Evolutionary conservation across 1,140 invertebrate species (phyloP).

Genomic region (Globodera rostochiensis): DNA sequence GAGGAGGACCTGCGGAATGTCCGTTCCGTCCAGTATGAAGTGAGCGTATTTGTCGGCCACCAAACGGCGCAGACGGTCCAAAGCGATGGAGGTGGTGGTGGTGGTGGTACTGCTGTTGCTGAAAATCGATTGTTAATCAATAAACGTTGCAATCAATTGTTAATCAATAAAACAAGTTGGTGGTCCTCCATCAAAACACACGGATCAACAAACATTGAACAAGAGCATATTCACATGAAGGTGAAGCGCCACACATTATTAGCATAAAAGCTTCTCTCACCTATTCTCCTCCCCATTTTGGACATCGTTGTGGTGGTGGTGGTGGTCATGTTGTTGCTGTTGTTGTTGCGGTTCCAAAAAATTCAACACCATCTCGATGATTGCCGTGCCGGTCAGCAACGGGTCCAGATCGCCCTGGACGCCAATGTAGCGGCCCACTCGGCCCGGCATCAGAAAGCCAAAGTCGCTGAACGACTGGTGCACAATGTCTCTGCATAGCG

Average conservation of each 20-base stretch:
- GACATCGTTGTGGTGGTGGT: too few species aligned
- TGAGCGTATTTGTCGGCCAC: conserved; percentile 40
- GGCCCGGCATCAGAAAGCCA: conserved; percentile 65
- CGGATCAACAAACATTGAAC: background rate
- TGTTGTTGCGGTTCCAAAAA: conserved; percentile 28
- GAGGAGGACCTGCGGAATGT: background rate
- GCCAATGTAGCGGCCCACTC: conserved; percentile 65
- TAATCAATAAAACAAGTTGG: too few species aligned
- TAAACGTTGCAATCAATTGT: background rate
- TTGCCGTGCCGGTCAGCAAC: conserved; percentile 47
- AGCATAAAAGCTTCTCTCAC: conserved; percentile 64
- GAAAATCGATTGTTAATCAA: background rate
- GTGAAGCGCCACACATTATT: conserved; percentile 51
- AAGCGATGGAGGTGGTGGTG: background rate
- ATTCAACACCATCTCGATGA: conserved; percentile 51
- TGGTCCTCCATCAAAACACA: too few species aligned
- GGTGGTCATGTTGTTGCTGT: too few species aligned
- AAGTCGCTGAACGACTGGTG: conserved; percentile 68
- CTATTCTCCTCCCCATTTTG: conserved; percentile 43
- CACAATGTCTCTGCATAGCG: conserved; percentile 66
- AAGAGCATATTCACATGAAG: conserved; percentile 20
- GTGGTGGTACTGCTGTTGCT: background rate
- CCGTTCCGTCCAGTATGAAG: conserved; percentile 51
- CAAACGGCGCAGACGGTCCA: conserved; percentile 32
- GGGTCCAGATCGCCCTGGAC: conserved; percentile 63